Conservation (phyloP, 23 tunicate genomes). For the Aplidium turbinatum region DNA sequence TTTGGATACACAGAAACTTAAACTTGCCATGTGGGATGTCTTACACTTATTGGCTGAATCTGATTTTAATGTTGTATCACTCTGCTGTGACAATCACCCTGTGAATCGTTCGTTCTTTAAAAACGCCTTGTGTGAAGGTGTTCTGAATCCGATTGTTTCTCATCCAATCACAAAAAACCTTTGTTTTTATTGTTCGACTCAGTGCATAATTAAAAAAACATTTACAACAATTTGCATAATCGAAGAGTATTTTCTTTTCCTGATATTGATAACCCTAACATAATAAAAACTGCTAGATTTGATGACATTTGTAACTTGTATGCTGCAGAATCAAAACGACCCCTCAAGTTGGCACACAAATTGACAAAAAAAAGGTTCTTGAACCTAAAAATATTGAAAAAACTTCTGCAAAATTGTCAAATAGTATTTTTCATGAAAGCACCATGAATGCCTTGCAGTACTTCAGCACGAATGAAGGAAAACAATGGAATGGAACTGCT, state of each 20-base stretch:
- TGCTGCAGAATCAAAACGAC: conserved; percentile 12
- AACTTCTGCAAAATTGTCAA: conserved; percentile 25
- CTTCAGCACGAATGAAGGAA: conserved; percentile 5
- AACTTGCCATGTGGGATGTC: conserved; percentile 18
- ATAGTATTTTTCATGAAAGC: conserved; percentile 21
- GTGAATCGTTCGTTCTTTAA: conserved; percentile 13
- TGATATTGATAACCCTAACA: conserved; percentile 11
- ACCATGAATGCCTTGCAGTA: conserved; percentile 25
- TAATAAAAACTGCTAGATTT: conserved; percentile 16
- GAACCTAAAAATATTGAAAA: conserved; percentile 18
- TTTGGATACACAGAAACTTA: conserved; percentile 8
- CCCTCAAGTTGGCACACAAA: conserved; percentile 21
- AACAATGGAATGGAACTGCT: conserved; percentile 3
- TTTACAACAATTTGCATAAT: conserved; percentile 13
- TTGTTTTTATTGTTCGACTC: conserved; percentile 26
- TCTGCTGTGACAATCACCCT: conserved; percentile 1
- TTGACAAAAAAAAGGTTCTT: conserved; percentile 9
- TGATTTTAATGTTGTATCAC: conserved; percentile 12
- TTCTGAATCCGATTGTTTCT: conserved; percentile 8
- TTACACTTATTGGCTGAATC: conserved; percentile 1
- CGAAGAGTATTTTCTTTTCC: conserved; percentile 14
- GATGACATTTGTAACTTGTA: conserved; percentile 15
- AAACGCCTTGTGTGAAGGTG: conserved; percentile 7
- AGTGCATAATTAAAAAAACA: conserved; percentile 16
- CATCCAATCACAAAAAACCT: conserved; percentile 12